Percentiles rank a stretch among this genome's conserved stretches.
Conservation (phyloP, 2,797 vertebrate genomes). For the Pitangus sulphuratus region DNA sequence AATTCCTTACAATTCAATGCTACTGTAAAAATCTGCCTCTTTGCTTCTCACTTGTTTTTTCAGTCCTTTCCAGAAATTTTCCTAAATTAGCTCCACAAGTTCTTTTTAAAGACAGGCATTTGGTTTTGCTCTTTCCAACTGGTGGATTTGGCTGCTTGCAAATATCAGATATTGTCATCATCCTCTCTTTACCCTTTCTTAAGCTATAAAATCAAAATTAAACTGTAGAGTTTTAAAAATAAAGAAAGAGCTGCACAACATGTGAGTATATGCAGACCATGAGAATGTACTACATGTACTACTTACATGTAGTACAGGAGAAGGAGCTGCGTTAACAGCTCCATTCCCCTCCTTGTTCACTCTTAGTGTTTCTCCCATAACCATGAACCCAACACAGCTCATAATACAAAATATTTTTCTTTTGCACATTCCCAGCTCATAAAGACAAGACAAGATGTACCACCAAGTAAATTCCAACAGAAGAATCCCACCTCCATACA, state of each 20-base stretch:
- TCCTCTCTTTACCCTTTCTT: neutral
- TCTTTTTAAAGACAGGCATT: constrained; percentile 21
- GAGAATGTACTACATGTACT: neutral
- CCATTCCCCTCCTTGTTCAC: neutral
- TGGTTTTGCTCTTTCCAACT: constrained; percentile 32
- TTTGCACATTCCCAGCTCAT: neutral
- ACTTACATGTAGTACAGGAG: neutral
- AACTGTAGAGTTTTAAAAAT: constrained; percentile 26
- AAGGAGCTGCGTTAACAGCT: constrained; percentile 13
- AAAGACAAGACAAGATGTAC: neutral
- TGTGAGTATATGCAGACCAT: neutral
- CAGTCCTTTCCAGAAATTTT: neutral
- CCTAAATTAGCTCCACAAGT: neutral
- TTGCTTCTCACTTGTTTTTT: neutral
- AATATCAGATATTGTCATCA: constrained; percentile 49
- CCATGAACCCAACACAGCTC: neutral
- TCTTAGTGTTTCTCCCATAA: neutral
- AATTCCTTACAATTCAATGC: neutral
- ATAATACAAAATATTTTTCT: neutral
- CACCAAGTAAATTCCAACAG: neutral
- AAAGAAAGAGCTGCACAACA: neutral
- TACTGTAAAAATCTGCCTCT: neutral
- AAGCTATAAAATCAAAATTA: neutral
- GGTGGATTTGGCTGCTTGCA: constrained; percentile 18
- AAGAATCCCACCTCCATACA: neutral